Evolutionary conservation across 2,888 invertebrate genomes (phyloP).

Genomic region (Harmothoe impar): DNA sequence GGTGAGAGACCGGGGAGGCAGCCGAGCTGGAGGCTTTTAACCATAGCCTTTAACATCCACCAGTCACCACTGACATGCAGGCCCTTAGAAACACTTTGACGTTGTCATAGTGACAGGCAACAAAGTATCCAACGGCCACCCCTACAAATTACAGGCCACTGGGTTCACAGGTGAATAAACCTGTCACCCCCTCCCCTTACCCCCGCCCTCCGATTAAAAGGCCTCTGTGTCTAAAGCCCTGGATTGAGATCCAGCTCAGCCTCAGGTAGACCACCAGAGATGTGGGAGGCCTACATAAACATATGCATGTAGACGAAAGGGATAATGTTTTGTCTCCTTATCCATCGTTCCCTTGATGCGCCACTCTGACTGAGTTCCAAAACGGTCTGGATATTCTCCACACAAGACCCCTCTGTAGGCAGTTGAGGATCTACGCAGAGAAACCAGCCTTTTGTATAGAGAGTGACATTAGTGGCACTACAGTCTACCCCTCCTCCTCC

Average conservation of each 20-base stretch:
- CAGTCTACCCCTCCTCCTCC: background rate
- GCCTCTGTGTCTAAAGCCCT: background rate
- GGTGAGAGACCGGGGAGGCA: background rate
- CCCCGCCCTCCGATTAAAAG: background rate
- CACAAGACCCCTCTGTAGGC: background rate
- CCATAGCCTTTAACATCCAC: background rate
- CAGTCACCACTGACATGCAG: background rate
- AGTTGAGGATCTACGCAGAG: background rate
- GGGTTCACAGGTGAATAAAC: slow-evolving; percentile 35
- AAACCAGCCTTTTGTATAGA: background rate
- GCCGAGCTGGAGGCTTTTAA: background rate
- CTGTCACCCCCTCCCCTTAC: background rate
- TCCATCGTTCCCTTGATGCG: background rate
- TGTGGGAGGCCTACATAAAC: too few relatives aligned
- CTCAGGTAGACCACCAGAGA: background rate
- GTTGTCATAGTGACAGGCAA: slow-evolving; percentile 28
- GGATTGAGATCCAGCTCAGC: background rate
- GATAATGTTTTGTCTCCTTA: too few relatives aligned
- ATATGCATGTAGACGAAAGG: too few relatives aligned
- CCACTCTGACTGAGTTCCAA: background rate
- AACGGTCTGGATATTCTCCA: background rate
- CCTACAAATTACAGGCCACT: slow-evolving; percentile 24
- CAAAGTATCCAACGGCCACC: slow-evolving; percentile 19
- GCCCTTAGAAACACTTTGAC: background rate
- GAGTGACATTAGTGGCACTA: slow-evolving; percentile 16